Conservation (phyloP, 2,113 vertebrate genomes). For the Cercocebus atys region DNA sequence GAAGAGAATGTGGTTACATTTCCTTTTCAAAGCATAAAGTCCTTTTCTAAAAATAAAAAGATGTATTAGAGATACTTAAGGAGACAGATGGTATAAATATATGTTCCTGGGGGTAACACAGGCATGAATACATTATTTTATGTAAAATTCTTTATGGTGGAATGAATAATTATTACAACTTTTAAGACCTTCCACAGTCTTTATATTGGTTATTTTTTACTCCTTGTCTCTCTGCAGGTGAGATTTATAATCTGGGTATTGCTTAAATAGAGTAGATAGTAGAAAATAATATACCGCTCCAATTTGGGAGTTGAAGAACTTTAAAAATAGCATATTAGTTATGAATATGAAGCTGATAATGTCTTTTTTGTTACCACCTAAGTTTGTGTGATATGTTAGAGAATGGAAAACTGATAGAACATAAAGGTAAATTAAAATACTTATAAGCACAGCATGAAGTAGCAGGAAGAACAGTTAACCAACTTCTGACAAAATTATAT, state of each 20-base stretch:
- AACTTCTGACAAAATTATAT: constrained; percentile 45
- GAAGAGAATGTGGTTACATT: neutral
- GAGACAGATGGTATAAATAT: constrained; percentile 12
- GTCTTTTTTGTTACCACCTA: constrained; percentile 41
- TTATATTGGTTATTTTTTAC: constrained; percentile 51
- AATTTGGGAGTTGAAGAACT: constrained; percentile 47
- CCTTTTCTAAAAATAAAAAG: constrained; percentile 17
- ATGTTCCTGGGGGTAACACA: neutral
- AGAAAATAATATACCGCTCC: constrained; percentile 32
- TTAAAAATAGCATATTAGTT: constrained; percentile 58
- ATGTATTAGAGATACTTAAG: constrained; percentile 34
- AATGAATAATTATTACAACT: constrained; percentile 61
- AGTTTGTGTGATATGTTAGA: constrained; percentile 33
- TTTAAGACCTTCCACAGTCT: constrained; percentile 38
- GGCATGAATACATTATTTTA: constrained; percentile 36
- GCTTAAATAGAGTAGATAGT: constrained; percentile 28
- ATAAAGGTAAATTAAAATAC: constrained; percentile 58
- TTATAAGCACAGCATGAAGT: constrained; percentile 36
- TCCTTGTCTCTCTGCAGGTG: constrained; percentile 26
- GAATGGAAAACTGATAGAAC: constrained; percentile 47
- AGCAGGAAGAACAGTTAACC: constrained; percentile 18
- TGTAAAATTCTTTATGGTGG: constrained; percentile 35
- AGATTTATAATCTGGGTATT: constrained; percentile 53
- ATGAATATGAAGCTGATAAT: constrained; percentile 51
- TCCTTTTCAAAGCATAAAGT: constrained; percentile 47